Evolutionary conservation across 2,797 vertebrate genomes (phyloP), one percentile per base, ranked within the genome.

Genomic region (Onychomys torridus): DNA sequence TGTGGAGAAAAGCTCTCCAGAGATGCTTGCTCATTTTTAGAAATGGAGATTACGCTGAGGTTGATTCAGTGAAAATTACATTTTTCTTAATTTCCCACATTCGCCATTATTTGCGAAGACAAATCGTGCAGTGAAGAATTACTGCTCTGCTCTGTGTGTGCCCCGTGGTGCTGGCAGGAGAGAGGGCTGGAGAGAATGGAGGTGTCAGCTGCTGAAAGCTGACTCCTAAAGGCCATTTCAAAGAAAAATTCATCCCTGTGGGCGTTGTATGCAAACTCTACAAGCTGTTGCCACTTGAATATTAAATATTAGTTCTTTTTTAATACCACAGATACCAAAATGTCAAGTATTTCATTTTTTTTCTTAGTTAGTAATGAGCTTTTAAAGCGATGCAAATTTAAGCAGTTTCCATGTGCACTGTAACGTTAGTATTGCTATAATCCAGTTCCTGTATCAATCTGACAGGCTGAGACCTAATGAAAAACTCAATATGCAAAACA

Each of bases 191-290:
- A 11, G 90, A 91, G 6, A 95, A 97, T 73, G 94, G 97, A 96
- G 93, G 89, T 91, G 97, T 97, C 96, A 98, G 95, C 89, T 93
- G 96, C 97, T 98, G 97, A 96, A 98, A 97, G 92, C 98, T 96
- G 95, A 85, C 95, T 98, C 98, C 95, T 81, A 98, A 98, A 98
- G 96, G 94, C 97, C 98, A 93, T 97, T 98, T 97, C 96, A 97
- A 97, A 98, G 98, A 98, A 98, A 98, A 97, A 95, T 96, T 95
- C 87, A 98, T 98, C 98, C 98, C 97, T 97, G 83, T 0, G 34
- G 96, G 96, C 95, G 96, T 98, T 98, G 98, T 98, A 96, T 97
- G 95, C 94, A 97, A 98, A 98, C 96, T 97, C 95, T 88, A 49
- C 96, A 98, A 98, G 97, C 96, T 98, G 97, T 97, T 96, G 93